phyloP scores from a whole-genome alignment of 2,888 invertebrate species.

The Cephonodes hylas region DNA sequence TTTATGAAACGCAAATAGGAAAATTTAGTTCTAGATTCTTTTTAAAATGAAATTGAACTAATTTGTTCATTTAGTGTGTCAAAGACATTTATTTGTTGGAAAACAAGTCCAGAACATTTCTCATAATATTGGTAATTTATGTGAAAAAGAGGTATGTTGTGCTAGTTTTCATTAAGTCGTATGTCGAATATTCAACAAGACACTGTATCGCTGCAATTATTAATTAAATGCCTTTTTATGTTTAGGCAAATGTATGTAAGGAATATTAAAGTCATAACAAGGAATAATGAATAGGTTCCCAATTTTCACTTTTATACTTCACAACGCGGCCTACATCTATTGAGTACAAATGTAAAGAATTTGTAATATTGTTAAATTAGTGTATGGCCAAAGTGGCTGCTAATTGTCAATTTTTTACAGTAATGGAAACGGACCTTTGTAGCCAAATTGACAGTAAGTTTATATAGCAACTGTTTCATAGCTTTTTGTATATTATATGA shows the following conservation, averaged over 20 bases:
- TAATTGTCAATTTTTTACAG: not conserved
- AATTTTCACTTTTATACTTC: not conserved
- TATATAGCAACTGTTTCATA: conserved; percentile 28
- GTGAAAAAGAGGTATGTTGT: no score
- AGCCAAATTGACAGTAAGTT: not conserved
- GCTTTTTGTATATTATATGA: conserved; percentile 51
- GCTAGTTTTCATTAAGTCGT: no score
- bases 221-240: no score
- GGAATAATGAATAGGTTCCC: not conserved
- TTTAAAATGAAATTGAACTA: not conserved
- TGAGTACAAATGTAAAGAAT: conserved; percentile 5
- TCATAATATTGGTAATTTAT: no score
- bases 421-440: not conserved
- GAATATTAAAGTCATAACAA: no score
- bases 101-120: not conserved
- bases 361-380: not conserved
- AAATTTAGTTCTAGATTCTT: not conserved
- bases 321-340: not conserved
- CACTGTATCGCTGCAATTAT: no score
- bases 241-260: no score
- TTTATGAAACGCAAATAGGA: not conserved
- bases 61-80: not conserved
- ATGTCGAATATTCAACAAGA: no score
- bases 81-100: not conserved
- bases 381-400: not conserved